Evolutionary conservation across 2,113 vertebrate genomes (phyloP).

Genomic region (Macrotis lagotis): DNA sequence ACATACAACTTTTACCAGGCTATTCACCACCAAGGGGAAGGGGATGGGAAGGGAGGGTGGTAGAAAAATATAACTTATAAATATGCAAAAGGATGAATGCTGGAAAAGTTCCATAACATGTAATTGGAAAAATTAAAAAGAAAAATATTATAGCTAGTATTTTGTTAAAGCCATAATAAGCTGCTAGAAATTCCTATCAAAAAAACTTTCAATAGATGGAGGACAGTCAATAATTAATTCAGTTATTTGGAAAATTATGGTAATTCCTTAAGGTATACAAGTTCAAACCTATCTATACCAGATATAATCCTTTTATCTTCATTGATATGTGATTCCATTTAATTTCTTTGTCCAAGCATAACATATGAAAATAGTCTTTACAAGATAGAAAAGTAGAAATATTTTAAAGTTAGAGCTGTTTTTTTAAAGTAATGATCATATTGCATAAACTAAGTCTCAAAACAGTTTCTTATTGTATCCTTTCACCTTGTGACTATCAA

Average conservation of each 20-base stretch:
- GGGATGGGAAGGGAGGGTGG: no score
- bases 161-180: slow-evolving; percentile 71
- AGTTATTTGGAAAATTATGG: slow-evolving; percentile 65
- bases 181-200: slow-evolving; percentile 74
- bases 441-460: slow-evolving; percentile 76
- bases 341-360: slow-evolving; percentile 82
- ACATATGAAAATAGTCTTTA: slow-evolving; percentile 87
- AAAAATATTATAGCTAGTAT: no score
- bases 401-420: slow-evolving; percentile 78
- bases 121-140: no score
- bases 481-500: slow-evolving; percentile 80
- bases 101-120: no score
- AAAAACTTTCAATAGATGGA: slow-evolving; percentile 66
- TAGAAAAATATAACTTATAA: no score
- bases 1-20: no score
- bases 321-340: slow-evolving; percentile 77
- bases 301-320: slow-evolving; percentile 77
- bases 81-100: no score
- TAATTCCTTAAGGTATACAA: slow-evolving; percentile 83
- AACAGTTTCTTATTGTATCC: slow-evolving; percentile 80
- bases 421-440: slow-evolving; percentile 75
- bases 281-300: slow-evolving; percentile 78
- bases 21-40: no score
- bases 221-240: slow-evolving; percentile 65
- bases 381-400: slow-evolving; percentile 84